A percentile compares a stretch with the other conserved stretches of the same genome.
Evolutionary conservation across 1,140 invertebrate species (phyloP).

Genomic region (Rhizoglyphus robini): DNA sequence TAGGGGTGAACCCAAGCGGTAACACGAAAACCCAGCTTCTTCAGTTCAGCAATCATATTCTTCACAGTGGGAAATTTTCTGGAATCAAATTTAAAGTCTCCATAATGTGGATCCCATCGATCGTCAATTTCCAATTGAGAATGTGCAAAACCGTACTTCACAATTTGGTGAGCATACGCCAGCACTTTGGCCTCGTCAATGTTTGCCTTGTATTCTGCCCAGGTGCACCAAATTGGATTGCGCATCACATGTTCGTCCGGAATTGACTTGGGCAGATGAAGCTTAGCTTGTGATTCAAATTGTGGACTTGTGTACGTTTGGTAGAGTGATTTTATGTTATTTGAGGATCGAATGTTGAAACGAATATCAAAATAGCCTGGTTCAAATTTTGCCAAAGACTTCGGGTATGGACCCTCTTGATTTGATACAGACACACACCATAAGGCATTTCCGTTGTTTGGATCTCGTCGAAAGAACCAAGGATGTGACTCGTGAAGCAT

Average conservation of each 20-base stretch:
- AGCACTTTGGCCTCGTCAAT: slow-evolving; percentile 53
- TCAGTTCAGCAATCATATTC: slow-evolving; percentile 40
- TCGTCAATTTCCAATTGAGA: slow-evolving; percentile 83
- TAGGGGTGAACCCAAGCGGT: slow-evolving; percentile 83
- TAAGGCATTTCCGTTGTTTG: neutral
- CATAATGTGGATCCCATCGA: slow-evolving; percentile 76
- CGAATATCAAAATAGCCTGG: slow-evolving; percentile 40
- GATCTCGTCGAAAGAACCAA: slow-evolving; percentile 45
- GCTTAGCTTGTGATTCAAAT: neutral
- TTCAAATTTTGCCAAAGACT: too few species aligned
- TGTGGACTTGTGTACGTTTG: neutral
- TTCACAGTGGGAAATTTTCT: slow-evolving; percentile 55
- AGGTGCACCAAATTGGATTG: slow-evolving; percentile 64
- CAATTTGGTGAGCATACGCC: slow-evolving; percentile 56
- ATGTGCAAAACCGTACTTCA: slow-evolving; percentile 48
- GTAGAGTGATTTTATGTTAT: slow-evolving; percentile 33
- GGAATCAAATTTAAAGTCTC: slow-evolving; percentile 58
- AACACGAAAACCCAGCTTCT: slow-evolving; percentile 50
- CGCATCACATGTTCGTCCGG: slow-evolving; percentile 57
- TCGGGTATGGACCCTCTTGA: too few species aligned
- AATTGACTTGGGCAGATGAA: slow-evolving; percentile 40
- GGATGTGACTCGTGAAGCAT: slow-evolving; percentile 47
- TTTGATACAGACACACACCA: too few species aligned
- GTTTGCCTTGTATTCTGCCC: too few species aligned
- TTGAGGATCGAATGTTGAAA: slow-evolving; percentile 42